Base-by-base conservation (phyloP, 2,888 invertebrate genomes). In the Cantharis nigra region DNA sequence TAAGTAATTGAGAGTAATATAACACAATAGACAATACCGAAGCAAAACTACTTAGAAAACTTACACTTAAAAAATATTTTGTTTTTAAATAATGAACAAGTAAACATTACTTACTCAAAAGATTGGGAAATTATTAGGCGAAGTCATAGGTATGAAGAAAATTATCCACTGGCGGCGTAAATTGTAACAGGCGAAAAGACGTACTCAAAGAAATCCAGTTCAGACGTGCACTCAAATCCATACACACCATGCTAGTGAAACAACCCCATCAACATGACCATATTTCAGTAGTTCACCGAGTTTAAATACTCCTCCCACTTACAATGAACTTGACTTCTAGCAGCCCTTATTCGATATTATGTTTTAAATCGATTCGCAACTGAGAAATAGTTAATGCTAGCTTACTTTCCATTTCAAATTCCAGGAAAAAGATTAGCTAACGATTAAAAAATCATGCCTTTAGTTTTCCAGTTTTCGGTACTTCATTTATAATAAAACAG, bases 311-410 rank as follows among this genome's bases (percentile, higher is more conserved):
- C 74, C 74, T 74, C 81, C 76, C 79, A 72, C 73, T 79, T 71
- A 80, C 81, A 80, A 79, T 81, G 81, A 81, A 81, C 81, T 81
- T 81, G 81, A 81, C 81, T 81, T 81, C 80, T 80, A 80, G 74
- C 80, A 79, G 77, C 80, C 78, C 78, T 78, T 65, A 77, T 74
- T 79, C 80, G 81, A 81, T 80, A 49, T 49, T 49, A 80, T 28
- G 71, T 67, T 80, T 80, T 76, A 72, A 77, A 80, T 80, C 81
- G 80, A 81, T 80, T 80, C 72, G 71, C 72, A 64, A 77, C 72
- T 74, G 74, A 79, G 79, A 72, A 77, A 75, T 69, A 70, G 63
- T 76, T 75, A 70, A 63, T 74, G 70, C 74, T 69, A 33, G 63
- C 72, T 74, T 75, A 78, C 78, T 78, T 75, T 78, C 78, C 64